Percentiles rank a stretch among this genome's conserved stretches.
Evolutionary conservation across 2,888 invertebrate genomes (phyloP).

Genomic region (Panzeria rudis): DNA sequence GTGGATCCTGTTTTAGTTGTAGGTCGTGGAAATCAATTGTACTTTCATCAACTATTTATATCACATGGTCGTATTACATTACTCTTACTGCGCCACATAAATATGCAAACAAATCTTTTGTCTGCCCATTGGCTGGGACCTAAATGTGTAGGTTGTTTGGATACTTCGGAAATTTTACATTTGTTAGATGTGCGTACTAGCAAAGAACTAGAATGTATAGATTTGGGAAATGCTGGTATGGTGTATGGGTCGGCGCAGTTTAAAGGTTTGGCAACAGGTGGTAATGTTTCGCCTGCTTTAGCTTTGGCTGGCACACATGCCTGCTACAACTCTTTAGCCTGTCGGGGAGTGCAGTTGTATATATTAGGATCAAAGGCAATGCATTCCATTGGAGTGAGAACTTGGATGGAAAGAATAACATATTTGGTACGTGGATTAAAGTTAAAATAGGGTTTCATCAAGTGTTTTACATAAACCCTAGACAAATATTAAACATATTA

Average conservation of each 20-base stretch:
- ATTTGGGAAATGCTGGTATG: constrained; percentile 91
- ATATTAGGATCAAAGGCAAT: constrained; percentile 88
- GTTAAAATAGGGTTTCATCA: neutral
- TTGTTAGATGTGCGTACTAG: constrained; percentile 95
- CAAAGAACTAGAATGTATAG: constrained; percentile 92
- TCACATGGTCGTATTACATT: constrained; percentile 85
- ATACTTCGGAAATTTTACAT: constrained; percentile 92
- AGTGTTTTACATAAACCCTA: neutral
- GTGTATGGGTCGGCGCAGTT: constrained; percentile 94
- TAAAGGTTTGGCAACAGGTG: constrained; percentile 96
- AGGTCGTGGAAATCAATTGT: constrained; percentile 92
- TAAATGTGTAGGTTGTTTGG: constrained; percentile 92
- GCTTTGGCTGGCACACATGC: constrained; percentile 86
- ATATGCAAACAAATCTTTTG: constrained; percentile 88
- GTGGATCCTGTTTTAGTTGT: constrained; percentile 95
- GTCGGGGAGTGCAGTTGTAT: constrained; percentile 88
- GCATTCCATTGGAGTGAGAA: constrained; percentile 86
- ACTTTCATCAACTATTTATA: constrained; percentile 90
- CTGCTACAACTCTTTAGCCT: constrained; percentile 89
- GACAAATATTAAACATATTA: neutral
- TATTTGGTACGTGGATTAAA: constrained; percentile 84
- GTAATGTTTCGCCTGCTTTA: constrained; percentile 91
- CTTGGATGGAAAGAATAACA: constrained; percentile 88
- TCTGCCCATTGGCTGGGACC: constrained; percentile 93
- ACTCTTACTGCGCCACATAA: constrained; percentile 88